These are phyloP conservation scores for Bathynomus jamesi DNA, from an alignment of 1,140 invertebrate species.

Conservation along the genomic window DNA sequence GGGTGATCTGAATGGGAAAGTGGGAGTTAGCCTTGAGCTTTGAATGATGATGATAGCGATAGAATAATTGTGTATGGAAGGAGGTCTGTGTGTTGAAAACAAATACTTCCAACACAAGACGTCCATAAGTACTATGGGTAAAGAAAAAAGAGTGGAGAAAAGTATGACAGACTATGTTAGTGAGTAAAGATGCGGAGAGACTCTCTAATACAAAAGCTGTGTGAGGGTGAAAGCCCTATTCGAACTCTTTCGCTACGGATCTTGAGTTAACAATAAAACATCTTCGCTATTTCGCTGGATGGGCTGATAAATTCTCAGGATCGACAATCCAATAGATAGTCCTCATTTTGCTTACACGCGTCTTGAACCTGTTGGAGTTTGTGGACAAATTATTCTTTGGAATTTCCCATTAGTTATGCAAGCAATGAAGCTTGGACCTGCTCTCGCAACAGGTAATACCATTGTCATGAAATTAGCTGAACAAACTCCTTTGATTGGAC, in stretches of 20 bases:
- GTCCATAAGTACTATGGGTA: too few species aligned
- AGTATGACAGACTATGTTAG: too few species aligned
- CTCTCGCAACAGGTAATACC: constrained; percentile 81
- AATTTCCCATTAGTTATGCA: constrained; percentile 95
- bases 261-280: constrained; percentile 56
- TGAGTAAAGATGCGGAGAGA: too few species aligned
- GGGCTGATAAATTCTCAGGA: constrained; percentile 81
- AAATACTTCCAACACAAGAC: too few species aligned
- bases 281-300: constrained; percentile 57
- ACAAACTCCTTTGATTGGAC: constrained; percentile 88
- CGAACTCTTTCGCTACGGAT: constrained; percentile 62
- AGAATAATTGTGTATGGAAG: too few species aligned
- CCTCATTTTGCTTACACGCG: constrained; percentile 81
- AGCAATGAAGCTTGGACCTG: constrained; percentile 91
- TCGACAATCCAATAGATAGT: constrained; percentile 81
- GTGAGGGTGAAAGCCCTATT: constrained; percentile 89
- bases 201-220: too few species aligned
- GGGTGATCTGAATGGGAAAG: too few species aligned
- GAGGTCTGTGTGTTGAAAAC: too few species aligned
- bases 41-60: too few species aligned
- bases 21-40: too few species aligned
- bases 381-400: constrained; percentile 97
- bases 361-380: constrained; percentile 94
- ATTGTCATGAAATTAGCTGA: constrained; percentile 92
- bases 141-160: too few species aligned